Conservation (phyloP, 2,797 vertebrate species). For the Garrulus glandarius region DNA sequence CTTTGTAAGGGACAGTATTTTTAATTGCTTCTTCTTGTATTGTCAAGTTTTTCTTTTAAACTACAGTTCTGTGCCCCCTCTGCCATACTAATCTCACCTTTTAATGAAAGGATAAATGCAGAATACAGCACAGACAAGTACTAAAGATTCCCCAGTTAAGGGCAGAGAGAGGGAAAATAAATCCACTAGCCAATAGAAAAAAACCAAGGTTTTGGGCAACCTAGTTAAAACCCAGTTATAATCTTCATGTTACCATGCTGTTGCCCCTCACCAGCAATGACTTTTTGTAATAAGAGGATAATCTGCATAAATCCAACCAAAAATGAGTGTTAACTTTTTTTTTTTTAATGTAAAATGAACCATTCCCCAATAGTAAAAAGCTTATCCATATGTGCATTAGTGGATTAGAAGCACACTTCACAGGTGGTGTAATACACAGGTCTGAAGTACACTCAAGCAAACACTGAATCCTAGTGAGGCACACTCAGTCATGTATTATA, state of each 20-base stretch:
- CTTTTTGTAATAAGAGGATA: background rate
- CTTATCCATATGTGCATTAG: background rate
- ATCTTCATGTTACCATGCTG: background rate
- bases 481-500: background rate
- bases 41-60: background rate
- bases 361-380: background rate
- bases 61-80: background rate
- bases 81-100: background rate
- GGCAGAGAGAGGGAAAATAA: background rate
- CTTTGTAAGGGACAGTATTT: background rate
- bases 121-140: background rate
- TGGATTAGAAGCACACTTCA: background rate
- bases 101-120: background rate
- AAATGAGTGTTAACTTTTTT: background rate
- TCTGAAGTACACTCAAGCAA: background rate
- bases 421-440: background rate
- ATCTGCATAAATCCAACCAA: background rate
- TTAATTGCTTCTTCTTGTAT: background rate
- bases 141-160: background rate
- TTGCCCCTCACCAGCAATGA: background rate
- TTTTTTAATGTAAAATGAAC: background rate
- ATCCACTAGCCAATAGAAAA: background rate
- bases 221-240: background rate
- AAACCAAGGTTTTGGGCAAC: background rate
- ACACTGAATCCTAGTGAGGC: background rate